A percentile compares a stretch with the other conserved stretches of the same genome.
phyloP scores from a whole-genome alignment of 2,797 vertebrate genomes.

The Remorina albescens region DNA sequence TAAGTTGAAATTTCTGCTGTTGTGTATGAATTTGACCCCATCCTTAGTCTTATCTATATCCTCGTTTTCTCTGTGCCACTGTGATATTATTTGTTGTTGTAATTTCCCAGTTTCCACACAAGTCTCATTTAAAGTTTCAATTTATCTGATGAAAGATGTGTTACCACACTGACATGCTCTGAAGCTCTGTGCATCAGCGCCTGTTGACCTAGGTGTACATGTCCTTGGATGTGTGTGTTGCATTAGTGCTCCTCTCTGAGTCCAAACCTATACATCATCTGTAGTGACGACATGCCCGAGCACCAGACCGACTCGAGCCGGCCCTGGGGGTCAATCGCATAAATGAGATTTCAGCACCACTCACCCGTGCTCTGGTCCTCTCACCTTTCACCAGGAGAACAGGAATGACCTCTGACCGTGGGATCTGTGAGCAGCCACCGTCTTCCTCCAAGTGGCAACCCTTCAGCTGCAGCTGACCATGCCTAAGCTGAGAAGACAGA shows the following conservation, averaged over 20 bases:
- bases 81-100: constrained; percentile 32
- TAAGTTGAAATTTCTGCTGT: constrained; percentile 14
- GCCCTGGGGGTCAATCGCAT: constrained; percentile 74
- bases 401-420: constrained; percentile 63
- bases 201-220: constrained; percentile 35
- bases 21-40: constrained; percentile 29
- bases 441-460: constrained; percentile 52
- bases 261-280: constrained; percentile 72
- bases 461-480: constrained; percentile 54
- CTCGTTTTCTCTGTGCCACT: background rate
- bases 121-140: constrained; percentile 58
- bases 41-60: constrained; percentile 7
- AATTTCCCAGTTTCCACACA: background rate
- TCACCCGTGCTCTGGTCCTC: constrained; percentile 74
- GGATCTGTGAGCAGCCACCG: constrained; percentile 60
- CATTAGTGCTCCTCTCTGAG: constrained; percentile 9
- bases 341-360: constrained; percentile 84
- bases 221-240: constrained; percentile 24
- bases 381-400: constrained; percentile 73
- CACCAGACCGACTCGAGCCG: constrained; percentile 57
- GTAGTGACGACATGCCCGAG: constrained; percentile 50
- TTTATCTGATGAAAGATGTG: constrained; percentile 56
- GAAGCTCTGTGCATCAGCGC: constrained; percentile 25
- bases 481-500: constrained; percentile 48
- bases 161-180: constrained; percentile 19